phyloP scores from a whole-genome alignment of 2,113 vertebrate species.

The Boleophthalmus pectinirostris region DNA sequence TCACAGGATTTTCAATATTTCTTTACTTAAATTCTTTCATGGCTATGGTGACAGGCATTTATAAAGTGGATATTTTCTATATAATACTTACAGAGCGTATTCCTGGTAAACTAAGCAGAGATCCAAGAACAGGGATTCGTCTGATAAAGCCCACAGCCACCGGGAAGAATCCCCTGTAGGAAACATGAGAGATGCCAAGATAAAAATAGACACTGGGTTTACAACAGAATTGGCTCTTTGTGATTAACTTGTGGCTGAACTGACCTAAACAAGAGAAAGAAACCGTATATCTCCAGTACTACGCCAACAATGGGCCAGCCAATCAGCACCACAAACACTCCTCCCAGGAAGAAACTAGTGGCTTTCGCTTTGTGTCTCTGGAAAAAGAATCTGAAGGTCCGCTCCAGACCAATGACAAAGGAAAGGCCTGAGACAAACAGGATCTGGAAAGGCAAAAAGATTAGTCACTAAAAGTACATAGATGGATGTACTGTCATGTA shows the following conservation, averaged over 20 bases:
- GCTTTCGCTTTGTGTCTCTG: conserved; percentile 98
- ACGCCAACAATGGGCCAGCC: conserved; percentile 97
- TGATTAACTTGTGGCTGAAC: neutral
- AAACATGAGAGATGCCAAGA: neutral
- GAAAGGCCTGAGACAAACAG: conserved; percentile 95
- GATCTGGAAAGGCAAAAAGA: conserved; percentile 77
- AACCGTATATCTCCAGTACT: conserved; percentile 95
- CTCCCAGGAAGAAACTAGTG: conserved; percentile 94
- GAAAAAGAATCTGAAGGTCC: conserved; percentile 98
- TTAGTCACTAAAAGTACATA: neutral
- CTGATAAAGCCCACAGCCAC: conserved; percentile 95
- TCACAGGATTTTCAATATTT: neutral
- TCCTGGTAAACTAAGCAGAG: conserved; percentile 92
- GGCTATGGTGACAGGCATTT: neutral
- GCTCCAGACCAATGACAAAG: conserved; percentile 96
- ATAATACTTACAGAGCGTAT: conserved; percentile 88
- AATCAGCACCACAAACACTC: conserved; percentile 92
- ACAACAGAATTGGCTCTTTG: neutral
- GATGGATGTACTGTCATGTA: neutral
- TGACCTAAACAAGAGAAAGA: conserved; percentile 97
- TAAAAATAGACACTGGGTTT: neutral
- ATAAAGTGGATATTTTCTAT: neutral
- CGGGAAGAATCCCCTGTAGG: conserved; percentile 93
- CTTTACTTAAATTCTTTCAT: neutral
- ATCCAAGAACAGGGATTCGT: conserved; percentile 92